phyloP scores from a whole-genome alignment of 2,888 invertebrate genomes.

The Drosophila recens region DNA sequence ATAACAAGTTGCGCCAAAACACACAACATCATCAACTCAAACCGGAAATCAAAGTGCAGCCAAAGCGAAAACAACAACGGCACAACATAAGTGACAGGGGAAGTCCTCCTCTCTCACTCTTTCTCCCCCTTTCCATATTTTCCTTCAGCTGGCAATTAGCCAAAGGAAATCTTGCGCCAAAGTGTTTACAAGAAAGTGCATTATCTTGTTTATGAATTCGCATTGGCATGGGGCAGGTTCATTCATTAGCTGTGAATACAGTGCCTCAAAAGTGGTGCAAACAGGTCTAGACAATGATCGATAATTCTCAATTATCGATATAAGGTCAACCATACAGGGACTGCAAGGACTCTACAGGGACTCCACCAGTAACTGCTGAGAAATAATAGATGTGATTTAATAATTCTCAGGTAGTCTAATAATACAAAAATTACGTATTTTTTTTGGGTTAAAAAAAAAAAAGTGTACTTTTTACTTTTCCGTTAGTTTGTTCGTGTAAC shows the following conservation, averaged over 20 bases:
- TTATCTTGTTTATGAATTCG: conserved; percentile 32
- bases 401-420: too few species aligned
- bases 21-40: conserved; percentile 7
- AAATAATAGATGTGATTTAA: too few species aligned
- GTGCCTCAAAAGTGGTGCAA: neutral
- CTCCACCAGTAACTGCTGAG: too few species aligned
- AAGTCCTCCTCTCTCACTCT: neutral
- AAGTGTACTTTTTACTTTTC: too few species aligned
- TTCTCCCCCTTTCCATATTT: neutral
- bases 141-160: conserved; percentile 35
- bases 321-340: neutral
- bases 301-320: neutral
- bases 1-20: conserved; percentile 36
- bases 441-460: too few species aligned
- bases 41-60: conserved; percentile 32
- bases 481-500: too few species aligned
- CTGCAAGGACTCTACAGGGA: neutral
- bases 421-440: too few species aligned
- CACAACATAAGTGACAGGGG: neutral
- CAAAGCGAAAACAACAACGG: neutral
- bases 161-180: conserved; percentile 32
- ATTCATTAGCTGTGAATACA: conserved; percentile 1
- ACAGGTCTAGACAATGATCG: too few species aligned
- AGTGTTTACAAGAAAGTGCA: conserved; percentile 30
- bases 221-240: neutral